Percentiles rank a stretch among this genome's conserved stretches.
phyloP scores from a whole-genome alignment of 2,113 vertebrate species.

The Larimichthys crocea region DNA sequence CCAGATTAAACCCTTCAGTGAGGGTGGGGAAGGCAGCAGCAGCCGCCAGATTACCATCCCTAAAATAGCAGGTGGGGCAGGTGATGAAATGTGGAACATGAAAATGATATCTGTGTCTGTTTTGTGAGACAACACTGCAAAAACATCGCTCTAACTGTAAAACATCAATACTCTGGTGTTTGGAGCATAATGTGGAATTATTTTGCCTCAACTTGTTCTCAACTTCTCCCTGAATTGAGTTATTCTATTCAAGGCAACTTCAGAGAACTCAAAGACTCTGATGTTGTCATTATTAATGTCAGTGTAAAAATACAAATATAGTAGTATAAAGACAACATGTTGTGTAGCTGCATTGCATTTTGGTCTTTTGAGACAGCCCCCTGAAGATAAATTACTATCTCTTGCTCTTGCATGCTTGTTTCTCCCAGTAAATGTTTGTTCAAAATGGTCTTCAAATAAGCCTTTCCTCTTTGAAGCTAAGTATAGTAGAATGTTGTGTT shows the following conservation, averaged over 20 bases:
- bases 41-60: slow-evolving; percentile 95
- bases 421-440: slow-evolving; percentile 11
- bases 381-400: slow-evolving; percentile 23
- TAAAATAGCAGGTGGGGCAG: slow-evolving; percentile 83
- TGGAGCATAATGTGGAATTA: background rate
- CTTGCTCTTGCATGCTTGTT: slow-evolving; percentile 15
- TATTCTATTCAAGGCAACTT: background rate
- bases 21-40: slow-evolving; percentile 95
- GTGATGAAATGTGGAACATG: background rate
- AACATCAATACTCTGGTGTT: background rate
- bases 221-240: background rate
- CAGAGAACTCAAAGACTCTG: background rate
- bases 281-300: slow-evolving; percentile 13
- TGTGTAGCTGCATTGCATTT: slow-evolving; percentile 10
- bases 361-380: slow-evolving; percentile 10
- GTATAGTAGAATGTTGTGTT: background rate
- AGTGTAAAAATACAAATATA: background rate
- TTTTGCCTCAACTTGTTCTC: background rate
- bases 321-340: background rate
- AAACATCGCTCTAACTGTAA: background rate
- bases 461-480: slow-evolving; percentile 24
- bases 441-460: slow-evolving; percentile 35
- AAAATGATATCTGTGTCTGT: background rate
- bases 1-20: slow-evolving; percentile 94
- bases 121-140: background rate